Percentiles rank a stretch among this genome's conserved stretches.
These are phyloP conservation scores for Rhingia rostrata DNA, from an alignment of 2,888 invertebrate species.

Conservation along the genomic window DNA sequence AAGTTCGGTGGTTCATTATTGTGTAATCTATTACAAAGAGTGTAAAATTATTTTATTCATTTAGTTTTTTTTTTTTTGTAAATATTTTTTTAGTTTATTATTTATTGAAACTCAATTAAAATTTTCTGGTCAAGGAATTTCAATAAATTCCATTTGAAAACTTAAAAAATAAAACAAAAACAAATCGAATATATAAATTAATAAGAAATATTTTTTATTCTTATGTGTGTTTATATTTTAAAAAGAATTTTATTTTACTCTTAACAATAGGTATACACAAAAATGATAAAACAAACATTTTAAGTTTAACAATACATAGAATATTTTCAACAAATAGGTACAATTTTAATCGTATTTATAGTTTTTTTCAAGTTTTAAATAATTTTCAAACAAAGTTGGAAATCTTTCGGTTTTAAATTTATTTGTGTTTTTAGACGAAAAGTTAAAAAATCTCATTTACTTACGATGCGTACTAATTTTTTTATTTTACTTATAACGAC, in stretches of 20 bases:
- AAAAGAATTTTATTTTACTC: conserved; percentile 38
- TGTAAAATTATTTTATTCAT: conserved; percentile 7
- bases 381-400: conserved; percentile 20
- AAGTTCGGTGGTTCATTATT: conserved; percentile 68
- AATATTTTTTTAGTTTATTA: conserved; percentile 22
- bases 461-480: conserved; percentile 22
- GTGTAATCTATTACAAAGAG: conserved; percentile 35
- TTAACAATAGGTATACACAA: conserved; percentile 55
- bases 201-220: conserved; percentile 55
- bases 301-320: conserved; percentile 41
- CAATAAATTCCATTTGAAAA: conserved; percentile 8
- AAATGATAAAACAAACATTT: conserved; percentile 17
- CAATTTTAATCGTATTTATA: conserved; percentile 45
- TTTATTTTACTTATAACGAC: conserved; percentile 27
- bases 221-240: conserved; percentile 33
- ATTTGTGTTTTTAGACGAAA: conserved; percentile 57
- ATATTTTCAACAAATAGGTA: conserved; percentile 42
- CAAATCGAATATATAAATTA: conserved; percentile 40
- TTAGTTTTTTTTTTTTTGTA: conserved; percentile 6
- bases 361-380: conserved; percentile 29
- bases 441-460: conserved; percentile 23
- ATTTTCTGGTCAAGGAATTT: conserved; percentile 42
- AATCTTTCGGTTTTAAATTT: conserved; percentile 19
- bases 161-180: conserved; percentile 18
- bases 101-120: conserved; percentile 19